A percentile compares a stretch with the other conserved stretches of the same genome.
phyloP scores from a whole-genome alignment of 2,888 invertebrate genomes.

The Hydropsyche betteni region DNA sequence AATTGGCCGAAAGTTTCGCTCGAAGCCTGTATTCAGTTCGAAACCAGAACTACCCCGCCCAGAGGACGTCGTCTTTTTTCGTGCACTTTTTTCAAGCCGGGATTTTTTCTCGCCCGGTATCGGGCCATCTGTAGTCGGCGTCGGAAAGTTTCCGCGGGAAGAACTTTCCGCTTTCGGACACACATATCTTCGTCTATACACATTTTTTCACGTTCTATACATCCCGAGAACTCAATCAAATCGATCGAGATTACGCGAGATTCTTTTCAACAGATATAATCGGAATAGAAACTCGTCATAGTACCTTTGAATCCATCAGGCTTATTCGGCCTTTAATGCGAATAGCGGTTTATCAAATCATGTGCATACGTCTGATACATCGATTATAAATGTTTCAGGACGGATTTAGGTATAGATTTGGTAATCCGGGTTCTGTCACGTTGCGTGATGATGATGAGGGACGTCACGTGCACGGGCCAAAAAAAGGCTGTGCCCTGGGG shows the following conservation, averaged over 20 bases:
- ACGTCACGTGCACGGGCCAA: constrained; percentile 36
- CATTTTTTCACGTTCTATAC: background rate
- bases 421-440: constrained; percentile 36
- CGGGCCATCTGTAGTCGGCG: constrained; percentile 46
- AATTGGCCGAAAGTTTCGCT: constrained; percentile 48
- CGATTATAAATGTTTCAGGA: background rate
- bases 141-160: constrained; percentile 24
- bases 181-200: background rate
- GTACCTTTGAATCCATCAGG: too few relatives aligned
- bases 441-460: constrained; percentile 45
- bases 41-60: constrained; percentile 11
- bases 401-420: background rate
- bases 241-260: too few relatives aligned
- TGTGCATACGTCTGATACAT: too few relatives aligned
- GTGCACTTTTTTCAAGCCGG: constrained; percentile 34
- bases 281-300: too few relatives aligned
- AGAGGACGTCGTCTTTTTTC: constrained; percentile 22
- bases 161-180: background rate
- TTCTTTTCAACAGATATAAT: too few relatives aligned
- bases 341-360: too few relatives aligned
- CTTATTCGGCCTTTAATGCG: too few relatives aligned
- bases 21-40: constrained; percentile 38
- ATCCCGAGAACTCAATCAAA: too few relatives aligned
- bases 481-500: constrained; percentile 8
- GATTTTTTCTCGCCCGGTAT: constrained; percentile 19